Percentiles rank a stretch among this genome's conserved stretches.
phyloP scores from a whole-genome alignment of 2,888 invertebrate genomes.

The Platerodrilus igneus region DNA sequence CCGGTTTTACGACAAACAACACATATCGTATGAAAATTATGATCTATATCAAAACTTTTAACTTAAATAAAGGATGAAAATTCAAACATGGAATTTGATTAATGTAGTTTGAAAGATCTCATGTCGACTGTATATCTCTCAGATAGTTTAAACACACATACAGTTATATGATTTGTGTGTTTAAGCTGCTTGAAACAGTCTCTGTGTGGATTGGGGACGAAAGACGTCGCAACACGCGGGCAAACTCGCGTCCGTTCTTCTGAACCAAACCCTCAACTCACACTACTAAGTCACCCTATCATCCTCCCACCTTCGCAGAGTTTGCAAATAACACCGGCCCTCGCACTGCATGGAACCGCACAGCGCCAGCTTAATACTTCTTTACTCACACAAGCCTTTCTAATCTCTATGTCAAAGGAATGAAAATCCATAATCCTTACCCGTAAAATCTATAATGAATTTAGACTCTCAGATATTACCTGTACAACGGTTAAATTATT shows the following conservation, averaged over 20 bases:
- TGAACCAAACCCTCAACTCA: constrained; percentile 28
- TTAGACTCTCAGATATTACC: constrained; percentile 23
- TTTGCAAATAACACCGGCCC: constrained; percentile 38
- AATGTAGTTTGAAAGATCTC: background rate
- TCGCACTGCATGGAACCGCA: constrained; percentile 27
- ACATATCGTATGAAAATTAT: background rate
- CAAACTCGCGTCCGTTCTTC: constrained; percentile 32
- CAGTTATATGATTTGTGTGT: background rate
- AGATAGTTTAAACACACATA: too few species aligned
- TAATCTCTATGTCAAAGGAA: constrained; percentile 41
- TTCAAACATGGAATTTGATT: background rate
- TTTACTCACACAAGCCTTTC: constrained; percentile 37
- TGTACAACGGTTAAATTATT: constrained; percentile 18
- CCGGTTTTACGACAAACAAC: constrained; percentile 25
- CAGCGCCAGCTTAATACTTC: constrained; percentile 24
- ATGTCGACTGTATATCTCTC: too few species aligned
- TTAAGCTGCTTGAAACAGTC: constrained; percentile 21
- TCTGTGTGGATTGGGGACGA: constrained; percentile 24
- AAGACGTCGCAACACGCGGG: constrained; percentile 34
- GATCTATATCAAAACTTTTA: too few species aligned
- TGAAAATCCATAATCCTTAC: constrained; percentile 40
- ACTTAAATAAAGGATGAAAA: background rate
- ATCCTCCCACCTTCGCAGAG: constrained; percentile 27
- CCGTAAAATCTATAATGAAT: constrained; percentile 31
- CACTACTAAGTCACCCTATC: constrained; percentile 23